Evolutionary conservation across 2,888 invertebrate species (phyloP).

Genomic region (Drosophila histrio): DNA sequence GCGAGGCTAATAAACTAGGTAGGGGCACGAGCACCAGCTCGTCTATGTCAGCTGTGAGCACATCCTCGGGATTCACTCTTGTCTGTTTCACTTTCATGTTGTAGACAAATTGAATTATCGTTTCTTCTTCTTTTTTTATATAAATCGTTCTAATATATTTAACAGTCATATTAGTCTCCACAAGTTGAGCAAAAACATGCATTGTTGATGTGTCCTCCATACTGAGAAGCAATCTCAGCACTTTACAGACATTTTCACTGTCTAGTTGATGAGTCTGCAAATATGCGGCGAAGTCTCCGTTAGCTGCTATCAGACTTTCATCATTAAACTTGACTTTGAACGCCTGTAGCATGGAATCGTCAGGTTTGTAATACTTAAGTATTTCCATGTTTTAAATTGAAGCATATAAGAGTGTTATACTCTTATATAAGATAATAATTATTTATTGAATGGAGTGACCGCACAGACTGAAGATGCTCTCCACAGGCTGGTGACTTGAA

Average conservation of each 20-base stretch:
- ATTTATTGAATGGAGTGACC: background rate
- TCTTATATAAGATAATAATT: background rate
- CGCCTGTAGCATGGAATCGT: background rate
- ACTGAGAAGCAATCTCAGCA: background rate
- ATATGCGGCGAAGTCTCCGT: background rate
- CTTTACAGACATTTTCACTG: background rate
- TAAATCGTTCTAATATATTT: background rate
- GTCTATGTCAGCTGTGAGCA: background rate
- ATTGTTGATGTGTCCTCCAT: background rate
- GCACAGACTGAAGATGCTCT: background rate
- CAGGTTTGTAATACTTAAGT: background rate
- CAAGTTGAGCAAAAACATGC: background rate
- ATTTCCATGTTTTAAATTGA: background rate
- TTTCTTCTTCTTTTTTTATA: background rate
- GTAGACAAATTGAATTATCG: no score
- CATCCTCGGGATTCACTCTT: background rate
- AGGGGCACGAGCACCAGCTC: background rate
- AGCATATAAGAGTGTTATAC: background rate
- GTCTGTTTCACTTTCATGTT: background rate
- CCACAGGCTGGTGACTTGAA: background rate
- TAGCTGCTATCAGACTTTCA: background rate
- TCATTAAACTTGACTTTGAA: conserved; percentile 2
- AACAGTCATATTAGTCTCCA: background rate
- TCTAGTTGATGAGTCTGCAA: background rate
- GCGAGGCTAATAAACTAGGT: background rate